A percentile compares a stretch with the other conserved stretches of the same genome.
phyloP scores from a whole-genome alignment of 2,888 invertebrate species.

The Cantharis nigra region DNA sequence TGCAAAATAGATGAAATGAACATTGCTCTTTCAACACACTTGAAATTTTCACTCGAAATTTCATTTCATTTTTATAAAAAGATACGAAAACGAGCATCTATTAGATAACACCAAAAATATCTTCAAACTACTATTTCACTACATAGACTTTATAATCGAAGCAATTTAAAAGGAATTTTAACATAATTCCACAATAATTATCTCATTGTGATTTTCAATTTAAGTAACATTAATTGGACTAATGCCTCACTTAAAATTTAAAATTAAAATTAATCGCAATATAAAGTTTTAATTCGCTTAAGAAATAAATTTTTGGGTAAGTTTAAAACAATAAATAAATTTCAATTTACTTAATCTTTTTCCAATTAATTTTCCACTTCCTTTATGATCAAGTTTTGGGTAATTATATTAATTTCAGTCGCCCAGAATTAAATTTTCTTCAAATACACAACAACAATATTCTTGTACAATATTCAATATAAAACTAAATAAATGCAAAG shows the following conservation, averaged over 20 bases:
- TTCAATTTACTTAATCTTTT: background rate
- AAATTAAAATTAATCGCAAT: background rate
- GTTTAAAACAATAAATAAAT: background rate
- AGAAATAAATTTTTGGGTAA: background rate
- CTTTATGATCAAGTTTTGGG: too few relatives aligned
- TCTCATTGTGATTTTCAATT: background rate
- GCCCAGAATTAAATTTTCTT: too few relatives aligned
- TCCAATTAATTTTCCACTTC: background rate
- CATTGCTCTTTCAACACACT: background rate
- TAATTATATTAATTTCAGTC: too few relatives aligned
- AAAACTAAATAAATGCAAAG: background rate
- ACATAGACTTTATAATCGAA: background rate
- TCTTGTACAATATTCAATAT: too few relatives aligned
- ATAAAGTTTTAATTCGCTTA: background rate
- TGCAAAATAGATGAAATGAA: background rate
- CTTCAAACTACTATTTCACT: background rate
- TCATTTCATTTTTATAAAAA: background rate
- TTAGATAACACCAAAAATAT: background rate
- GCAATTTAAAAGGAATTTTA: background rate
- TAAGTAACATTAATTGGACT: background rate
- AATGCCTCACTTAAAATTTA: background rate
- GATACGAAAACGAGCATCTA: background rate
- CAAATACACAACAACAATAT: too few relatives aligned
- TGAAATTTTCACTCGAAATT: background rate
- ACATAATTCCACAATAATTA: background rate